Evolutionary conservation across 2,888 invertebrate genomes (phyloP).

Genomic region (Pseudoips prasinana): DNA sequence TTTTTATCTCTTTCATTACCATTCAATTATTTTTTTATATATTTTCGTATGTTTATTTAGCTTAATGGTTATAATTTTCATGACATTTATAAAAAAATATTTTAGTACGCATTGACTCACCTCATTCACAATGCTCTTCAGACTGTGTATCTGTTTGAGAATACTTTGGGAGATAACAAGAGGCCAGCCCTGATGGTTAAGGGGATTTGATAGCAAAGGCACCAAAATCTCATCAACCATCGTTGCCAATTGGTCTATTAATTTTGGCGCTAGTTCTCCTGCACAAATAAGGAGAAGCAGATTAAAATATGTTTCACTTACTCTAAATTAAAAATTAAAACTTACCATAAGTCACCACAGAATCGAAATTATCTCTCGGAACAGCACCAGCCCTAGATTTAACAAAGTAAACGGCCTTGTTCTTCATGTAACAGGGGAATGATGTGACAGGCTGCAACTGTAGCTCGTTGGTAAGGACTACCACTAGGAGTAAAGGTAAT

Average conservation of each 20-base stretch:
- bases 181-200: conserved; percentile 92
- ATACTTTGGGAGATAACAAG: conserved; percentile 94
- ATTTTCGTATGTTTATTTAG: too few relatives aligned
- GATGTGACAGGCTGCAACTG: conserved; percentile 92
- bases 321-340: conserved; percentile 20
- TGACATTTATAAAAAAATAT: too few relatives aligned
- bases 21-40: too few relatives aligned
- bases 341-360: conserved; percentile 86
- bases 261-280: conserved; percentile 93
- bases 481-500: conserved; percentile 85
- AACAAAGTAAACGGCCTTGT: conserved; percentile 92
- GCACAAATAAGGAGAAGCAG: too few relatives aligned
- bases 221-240: conserved; percentile 96
- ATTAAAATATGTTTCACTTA: too few relatives aligned
- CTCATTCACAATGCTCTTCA: conserved; percentile 96
- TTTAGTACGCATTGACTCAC: too few relatives aligned
- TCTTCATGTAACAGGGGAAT: conserved; percentile 92
- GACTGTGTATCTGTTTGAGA: conserved; percentile 93
- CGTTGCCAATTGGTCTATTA: conserved; percentile 95
- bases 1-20: too few relatives aligned
- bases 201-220: conserved; percentile 91
- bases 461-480: conserved; percentile 88
- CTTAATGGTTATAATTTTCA: too few relatives aligned
- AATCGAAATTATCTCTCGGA: conserved; percentile 85
- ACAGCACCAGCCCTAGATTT: conserved; percentile 87